phyloP scores from a whole-genome alignment of 2,113 vertebrate genomes.

The Tachuris rubrigastra region DNA sequence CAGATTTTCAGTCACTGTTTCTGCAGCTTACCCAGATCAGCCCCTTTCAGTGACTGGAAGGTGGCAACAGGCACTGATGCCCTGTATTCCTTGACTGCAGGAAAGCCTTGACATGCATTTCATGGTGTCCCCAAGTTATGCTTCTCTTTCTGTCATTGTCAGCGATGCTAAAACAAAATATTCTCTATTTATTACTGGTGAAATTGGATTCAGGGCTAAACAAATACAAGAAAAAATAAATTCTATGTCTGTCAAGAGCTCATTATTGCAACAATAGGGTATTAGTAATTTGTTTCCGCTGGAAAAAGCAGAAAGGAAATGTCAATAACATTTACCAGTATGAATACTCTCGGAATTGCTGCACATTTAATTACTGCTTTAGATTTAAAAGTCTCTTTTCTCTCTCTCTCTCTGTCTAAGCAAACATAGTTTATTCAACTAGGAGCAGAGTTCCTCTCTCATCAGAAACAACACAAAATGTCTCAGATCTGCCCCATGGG shows the following conservation, averaged over 20 bases:
- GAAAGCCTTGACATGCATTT: neutral
- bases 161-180: neutral
- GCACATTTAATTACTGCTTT: conserved; percentile 12
- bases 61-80: neutral
- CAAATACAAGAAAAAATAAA: neutral
- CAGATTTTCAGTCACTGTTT: neutral
- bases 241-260: neutral
- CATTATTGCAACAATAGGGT: neutral
- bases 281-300: conserved; percentile 4
- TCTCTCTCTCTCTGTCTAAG: neutral
- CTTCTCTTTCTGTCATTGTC: neutral
- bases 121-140: neutral
- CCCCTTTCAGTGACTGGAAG: neutral
- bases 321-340: conserved; percentile 11
- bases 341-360: neutral
- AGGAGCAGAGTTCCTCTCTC: neutral
- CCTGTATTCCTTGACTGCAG: neutral
- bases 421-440: neutral
- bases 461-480: neutral
- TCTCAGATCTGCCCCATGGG: neutral
- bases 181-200: neutral
- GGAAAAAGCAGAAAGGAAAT: neutral
- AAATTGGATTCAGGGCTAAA: neutral
- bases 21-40: neutral
- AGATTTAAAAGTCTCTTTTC: neutral